phyloP scores from a whole-genome alignment of 1,140 invertebrate genomes.

The Drosophila novamexicana region DNA sequence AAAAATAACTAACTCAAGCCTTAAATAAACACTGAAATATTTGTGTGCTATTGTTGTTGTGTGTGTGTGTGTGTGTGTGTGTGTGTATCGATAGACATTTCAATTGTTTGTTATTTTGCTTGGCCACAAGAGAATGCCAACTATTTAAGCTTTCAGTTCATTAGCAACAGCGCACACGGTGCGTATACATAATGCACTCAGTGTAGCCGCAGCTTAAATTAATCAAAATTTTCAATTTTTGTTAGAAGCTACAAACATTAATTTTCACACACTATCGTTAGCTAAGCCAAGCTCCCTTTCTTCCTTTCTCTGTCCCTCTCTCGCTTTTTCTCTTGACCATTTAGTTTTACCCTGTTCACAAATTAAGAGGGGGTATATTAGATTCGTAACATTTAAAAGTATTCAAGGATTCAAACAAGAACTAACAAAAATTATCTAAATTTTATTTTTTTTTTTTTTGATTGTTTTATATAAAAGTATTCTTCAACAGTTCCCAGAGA shows the following conservation, averaged over 20 bases:
- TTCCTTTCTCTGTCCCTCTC: background rate
- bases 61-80: background rate
- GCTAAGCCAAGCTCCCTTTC: constrained; percentile 6
- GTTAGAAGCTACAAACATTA: constrained; percentile 21
- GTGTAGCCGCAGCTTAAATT: constrained; percentile 39
- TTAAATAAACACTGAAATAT: background rate
- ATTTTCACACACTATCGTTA: constrained; percentile 22
- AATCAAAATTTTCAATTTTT: constrained; percentile 56
- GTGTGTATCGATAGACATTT: constrained; percentile 10
- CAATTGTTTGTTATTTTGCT: constrained; percentile 27
- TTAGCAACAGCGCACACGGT: constrained; percentile 26
- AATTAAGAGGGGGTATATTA: too few species aligned
- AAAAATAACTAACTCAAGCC: background rate
- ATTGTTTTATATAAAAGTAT: too few species aligned
- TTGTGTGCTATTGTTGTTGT: background rate
- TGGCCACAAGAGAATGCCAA: constrained; percentile 30
- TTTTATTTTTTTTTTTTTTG: too few species aligned
- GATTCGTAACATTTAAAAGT: too few species aligned
- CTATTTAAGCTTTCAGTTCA: constrained; percentile 52
- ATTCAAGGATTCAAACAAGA: too few species aligned
- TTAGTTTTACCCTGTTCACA: constrained; percentile 16
- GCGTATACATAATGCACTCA: constrained; percentile 52
- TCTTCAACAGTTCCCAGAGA: too few species aligned
- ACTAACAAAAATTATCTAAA: too few species aligned
- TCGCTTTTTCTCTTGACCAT: background rate